Percentiles rank a stretch among this genome's conserved stretches.
Evolutionary conservation across 37 sponge, comb jelly and placozoan genomes (phyloP).

Genomic region (Ianthella basta): DNA sequence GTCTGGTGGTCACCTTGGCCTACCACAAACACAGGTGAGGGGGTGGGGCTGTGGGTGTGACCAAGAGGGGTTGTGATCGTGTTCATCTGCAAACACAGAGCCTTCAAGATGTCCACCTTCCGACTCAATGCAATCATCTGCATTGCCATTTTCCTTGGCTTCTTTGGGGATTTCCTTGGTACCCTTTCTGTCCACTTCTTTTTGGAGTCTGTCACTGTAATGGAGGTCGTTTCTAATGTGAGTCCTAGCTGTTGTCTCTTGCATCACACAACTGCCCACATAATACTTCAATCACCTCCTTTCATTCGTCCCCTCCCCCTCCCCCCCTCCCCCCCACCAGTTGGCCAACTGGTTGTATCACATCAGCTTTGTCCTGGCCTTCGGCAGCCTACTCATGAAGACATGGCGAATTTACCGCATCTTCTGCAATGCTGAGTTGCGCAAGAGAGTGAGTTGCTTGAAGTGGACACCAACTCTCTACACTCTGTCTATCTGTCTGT

Average conservation of each 20-base stretch:
- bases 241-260: too few species aligned
- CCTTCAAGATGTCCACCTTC: conserved; percentile 10
- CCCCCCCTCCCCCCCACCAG: neutral
- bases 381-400: conserved; percentile 23
- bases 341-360: neutral
- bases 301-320: too few species aligned
- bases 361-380: conserved; percentile 7
- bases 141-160: neutral
- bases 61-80: neutral
- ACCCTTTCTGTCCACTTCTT: too few species aligned
- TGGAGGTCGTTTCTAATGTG: too few species aligned
- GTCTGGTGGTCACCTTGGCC: neutral
- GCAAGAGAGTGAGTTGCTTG: neutral
- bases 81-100: neutral
- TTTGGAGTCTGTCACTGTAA: too few species aligned
- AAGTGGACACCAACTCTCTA: too few species aligned
- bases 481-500: too few species aligned
- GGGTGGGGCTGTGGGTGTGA: neutral
- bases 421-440: conserved; percentile 11
- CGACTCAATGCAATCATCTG: conserved; percentile 5
- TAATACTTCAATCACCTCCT: too few species aligned
- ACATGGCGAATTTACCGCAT: conserved; percentile 24
- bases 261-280: too few species aligned
- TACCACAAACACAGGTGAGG: conserved; percentile 18
- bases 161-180: neutral